A percentile compares a stretch with the other conserved stretches of the same genome.
Conservation (phyloP, 2,888 invertebrate genomes). For the Athalia rosae region DNA sequence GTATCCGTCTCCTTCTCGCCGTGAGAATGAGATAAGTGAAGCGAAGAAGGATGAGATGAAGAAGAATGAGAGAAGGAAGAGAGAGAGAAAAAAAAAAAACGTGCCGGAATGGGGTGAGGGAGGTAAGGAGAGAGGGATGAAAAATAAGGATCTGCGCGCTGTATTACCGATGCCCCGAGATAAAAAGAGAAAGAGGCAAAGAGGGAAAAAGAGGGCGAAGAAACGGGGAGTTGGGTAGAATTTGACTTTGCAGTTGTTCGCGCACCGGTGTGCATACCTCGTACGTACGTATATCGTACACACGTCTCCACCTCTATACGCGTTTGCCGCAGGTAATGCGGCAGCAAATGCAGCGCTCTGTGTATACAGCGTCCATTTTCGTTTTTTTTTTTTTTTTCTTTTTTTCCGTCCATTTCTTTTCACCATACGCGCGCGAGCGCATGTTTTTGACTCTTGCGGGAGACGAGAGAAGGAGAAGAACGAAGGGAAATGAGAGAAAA, state of each 20-base stretch:
- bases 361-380: neutral
- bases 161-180: neutral
- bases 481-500: slow-evolving; percentile 48
- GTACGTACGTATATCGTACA: neutral
- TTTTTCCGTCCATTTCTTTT: neutral
- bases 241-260: slow-evolving; percentile 24
- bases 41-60: neutral
- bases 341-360: neutral
- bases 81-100: slow-evolving; percentile 23
- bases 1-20: neutral
- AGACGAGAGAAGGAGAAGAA: slow-evolving; percentile 49
- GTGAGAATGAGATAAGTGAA: neutral
- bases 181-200: neutral
- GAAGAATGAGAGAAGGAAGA: slow-evolving; percentile 26
- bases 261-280: neutral
- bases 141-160: neutral
- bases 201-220: slow-evolving; percentile 9
- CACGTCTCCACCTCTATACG: neutral
- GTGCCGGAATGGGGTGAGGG: neutral
- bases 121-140: neutral
- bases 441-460: slow-evolving; percentile 1
- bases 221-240: slow-evolving; percentile 21
- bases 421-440: neutral
- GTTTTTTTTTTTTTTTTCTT: neutral
- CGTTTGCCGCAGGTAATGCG: neutral